These are phyloP conservation scores for Cryptophagus acutangulus DNA, from an alignment of 2,888 invertebrate species.

Conservation along the genomic window DNA sequence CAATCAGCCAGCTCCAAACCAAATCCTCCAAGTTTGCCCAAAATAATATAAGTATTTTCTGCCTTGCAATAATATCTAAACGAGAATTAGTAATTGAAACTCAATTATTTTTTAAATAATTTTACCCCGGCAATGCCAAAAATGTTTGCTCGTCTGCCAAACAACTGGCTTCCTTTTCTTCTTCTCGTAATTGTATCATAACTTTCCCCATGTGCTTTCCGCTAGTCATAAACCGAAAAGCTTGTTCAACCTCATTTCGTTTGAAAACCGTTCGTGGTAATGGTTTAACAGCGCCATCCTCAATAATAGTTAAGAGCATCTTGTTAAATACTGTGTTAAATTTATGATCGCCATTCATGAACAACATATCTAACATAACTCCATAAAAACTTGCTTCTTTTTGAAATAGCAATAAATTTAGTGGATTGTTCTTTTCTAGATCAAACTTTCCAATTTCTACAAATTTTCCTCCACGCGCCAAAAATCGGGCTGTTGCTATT, in stretches of 20 bases:
- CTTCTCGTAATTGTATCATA: slow-evolving; percentile 45
- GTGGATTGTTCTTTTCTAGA: slow-evolving; percentile 60
- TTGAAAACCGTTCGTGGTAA: slow-evolving; percentile 61
- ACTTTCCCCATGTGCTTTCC: slow-evolving; percentile 81
- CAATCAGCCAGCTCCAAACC: slow-evolving; percentile 85
- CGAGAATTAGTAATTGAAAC: too few relatives aligned
- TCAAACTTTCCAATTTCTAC: slow-evolving; percentile 86
- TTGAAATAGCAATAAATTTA: slow-evolving; percentile 63
- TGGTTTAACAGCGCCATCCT: slow-evolving; percentile 62
- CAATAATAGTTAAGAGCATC: slow-evolving; percentile 11
- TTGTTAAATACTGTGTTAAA: slow-evolving; percentile 16
- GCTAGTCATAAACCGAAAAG: slow-evolving; percentile 61
- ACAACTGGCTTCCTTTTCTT: too few relatives aligned
- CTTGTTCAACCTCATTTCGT: slow-evolving; percentile 63
- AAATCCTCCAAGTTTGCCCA: slow-evolving; percentile 86
- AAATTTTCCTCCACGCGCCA: slow-evolving; percentile 62
- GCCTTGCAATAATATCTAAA: slow-evolving; percentile 51
- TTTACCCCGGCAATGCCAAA: slow-evolving; percentile 25
- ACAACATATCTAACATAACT: slow-evolving; percentile 67
- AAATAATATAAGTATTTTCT: slow-evolving; percentile 56
- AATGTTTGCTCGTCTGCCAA: too few relatives aligned
- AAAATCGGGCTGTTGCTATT: slow-evolving; percentile 61
- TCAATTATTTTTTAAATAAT: too few relatives aligned
- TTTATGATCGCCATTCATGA: too few relatives aligned
- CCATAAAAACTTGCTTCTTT: slow-evolving; percentile 73